phyloP scores from a whole-genome alignment of 2,113 vertebrate species.

The Atrichornis clamosus region DNA sequence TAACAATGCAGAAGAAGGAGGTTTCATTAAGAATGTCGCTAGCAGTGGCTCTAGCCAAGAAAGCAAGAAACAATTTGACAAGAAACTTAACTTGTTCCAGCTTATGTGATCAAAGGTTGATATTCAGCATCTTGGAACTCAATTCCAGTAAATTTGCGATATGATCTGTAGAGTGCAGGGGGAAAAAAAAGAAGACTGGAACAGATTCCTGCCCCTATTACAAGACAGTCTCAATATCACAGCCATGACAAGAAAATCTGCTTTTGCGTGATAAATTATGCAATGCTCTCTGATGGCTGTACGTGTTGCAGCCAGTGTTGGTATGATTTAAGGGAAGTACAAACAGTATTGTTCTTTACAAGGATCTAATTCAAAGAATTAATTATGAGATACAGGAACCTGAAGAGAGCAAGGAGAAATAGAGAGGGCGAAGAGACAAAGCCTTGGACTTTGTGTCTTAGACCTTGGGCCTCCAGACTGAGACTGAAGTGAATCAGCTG shows the following conservation, averaged over 20 bases:
- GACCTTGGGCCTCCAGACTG: neutral
- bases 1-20: neutral
- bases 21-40: neutral
- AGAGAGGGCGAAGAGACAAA: fast-evolving
- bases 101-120: neutral
- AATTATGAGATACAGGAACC: neutral
- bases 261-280: neutral
- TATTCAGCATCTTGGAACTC: neutral
- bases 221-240: neutral
- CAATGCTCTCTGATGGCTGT: neutral
- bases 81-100: neutral
- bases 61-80: neutral
- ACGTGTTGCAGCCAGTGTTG: neutral
- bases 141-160: neutral
- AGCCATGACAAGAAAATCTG: neutral
- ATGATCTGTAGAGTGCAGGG: neutral
- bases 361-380: neutral
- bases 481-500: neutral
- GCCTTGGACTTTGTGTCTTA: neutral
- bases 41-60: neutral
- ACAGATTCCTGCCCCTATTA: neutral
- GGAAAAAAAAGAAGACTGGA: fast-evolving
- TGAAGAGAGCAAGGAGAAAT: neutral
- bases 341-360: neutral
- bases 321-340: neutral